These are phyloP conservation scores for Artemia franciscana DNA, from an alignment of 1,140 invertebrate species.

Conservation along the genomic window DNA sequence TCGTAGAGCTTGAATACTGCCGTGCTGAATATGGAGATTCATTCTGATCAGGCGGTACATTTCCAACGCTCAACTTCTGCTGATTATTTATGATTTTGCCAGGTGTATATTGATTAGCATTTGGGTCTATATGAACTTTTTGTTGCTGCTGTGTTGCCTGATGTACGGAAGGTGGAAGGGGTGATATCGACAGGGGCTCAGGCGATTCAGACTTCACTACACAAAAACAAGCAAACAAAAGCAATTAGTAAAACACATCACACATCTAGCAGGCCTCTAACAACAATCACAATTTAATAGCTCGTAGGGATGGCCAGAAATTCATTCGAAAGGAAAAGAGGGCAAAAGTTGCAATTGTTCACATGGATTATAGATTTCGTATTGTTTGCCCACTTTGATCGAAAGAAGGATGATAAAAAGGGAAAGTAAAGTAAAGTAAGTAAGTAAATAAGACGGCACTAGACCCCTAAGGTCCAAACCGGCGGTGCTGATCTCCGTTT, in stretches of 20 bases:
- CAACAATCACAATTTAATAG: too few species aligned
- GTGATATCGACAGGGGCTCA: background rate
- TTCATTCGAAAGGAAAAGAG: too few species aligned
- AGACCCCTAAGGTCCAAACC: too few species aligned
- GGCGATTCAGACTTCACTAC: background rate
- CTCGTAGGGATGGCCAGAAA: too few species aligned
- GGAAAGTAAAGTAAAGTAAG: too few species aligned
- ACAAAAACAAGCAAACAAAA: background rate
- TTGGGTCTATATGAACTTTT: background rate
- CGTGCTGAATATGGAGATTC: slow-evolving; percentile 43
- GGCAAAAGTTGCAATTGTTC: too few species aligned
- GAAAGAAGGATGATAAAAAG: too few species aligned
- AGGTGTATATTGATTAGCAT: background rate
- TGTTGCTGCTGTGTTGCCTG: background rate
- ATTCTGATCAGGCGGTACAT: background rate
- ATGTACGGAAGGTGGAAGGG: background rate
- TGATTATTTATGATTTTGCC: background rate
- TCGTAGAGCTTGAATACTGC: slow-evolving; percentile 33
- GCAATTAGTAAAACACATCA: background rate
- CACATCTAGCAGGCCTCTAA: too few species aligned
- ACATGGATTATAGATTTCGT: too few species aligned
- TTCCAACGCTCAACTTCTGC: background rate
- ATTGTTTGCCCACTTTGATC: too few species aligned
- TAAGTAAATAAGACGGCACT: too few species aligned
- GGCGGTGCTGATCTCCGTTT: too few species aligned